A percentile compares a stretch with the other conserved stretches of the same genome.
phyloP scores from a whole-genome alignment of 2,888 invertebrate genomes.

The Melinopterus prodromus region DNA sequence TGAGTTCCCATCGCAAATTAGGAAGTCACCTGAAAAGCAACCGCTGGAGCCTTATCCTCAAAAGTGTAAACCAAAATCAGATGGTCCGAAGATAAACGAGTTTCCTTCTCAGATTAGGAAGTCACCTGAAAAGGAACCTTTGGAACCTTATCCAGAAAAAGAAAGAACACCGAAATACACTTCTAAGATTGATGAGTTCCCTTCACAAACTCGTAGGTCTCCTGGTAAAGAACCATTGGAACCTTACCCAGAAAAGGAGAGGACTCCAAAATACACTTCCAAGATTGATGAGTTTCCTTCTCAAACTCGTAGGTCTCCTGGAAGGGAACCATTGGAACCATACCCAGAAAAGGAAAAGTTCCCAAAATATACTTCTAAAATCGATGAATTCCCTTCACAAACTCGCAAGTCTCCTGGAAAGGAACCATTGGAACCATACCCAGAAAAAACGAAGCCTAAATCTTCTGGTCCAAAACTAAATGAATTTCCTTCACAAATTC shows the following conservation, averaged over 20 bases:
- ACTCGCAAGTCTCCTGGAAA: conserved; percentile 39
- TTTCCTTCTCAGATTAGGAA: conserved; percentile 41
- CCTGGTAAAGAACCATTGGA: conserved; percentile 41
- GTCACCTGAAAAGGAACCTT: conserved; percentile 38
- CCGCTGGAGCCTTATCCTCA: conserved; percentile 30
- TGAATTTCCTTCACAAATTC: conserved; percentile 46
- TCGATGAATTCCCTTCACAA: conserved; percentile 40
- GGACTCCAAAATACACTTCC: conserved; percentile 34
- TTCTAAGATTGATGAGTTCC: conserved; percentile 29
- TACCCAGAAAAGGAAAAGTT: conserved; percentile 39
- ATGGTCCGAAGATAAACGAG: conserved; percentile 34
- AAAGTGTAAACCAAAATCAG: conserved; percentile 27
- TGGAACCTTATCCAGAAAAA: conserved; percentile 34
- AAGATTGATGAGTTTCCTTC: conserved; percentile 40
- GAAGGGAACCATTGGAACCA: conserved; percentile 36
- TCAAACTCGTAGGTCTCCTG: conserved; percentile 38
- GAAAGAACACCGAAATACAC: background rate
- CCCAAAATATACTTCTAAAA: conserved; percentile 31
- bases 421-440: conserved; percentile 31
- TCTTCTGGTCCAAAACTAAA: background rate
- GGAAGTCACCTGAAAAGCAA: conserved; percentile 32
- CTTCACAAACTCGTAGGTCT: conserved; percentile 29
- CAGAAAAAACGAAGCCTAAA: conserved; percentile 28
- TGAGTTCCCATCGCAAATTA: conserved; percentile 30
- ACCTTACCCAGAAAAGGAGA: conserved; percentile 41